Conservation (phyloP, 2,113 vertebrate genomes). For the Pseudorhombus dupliciocellatus region DNA sequence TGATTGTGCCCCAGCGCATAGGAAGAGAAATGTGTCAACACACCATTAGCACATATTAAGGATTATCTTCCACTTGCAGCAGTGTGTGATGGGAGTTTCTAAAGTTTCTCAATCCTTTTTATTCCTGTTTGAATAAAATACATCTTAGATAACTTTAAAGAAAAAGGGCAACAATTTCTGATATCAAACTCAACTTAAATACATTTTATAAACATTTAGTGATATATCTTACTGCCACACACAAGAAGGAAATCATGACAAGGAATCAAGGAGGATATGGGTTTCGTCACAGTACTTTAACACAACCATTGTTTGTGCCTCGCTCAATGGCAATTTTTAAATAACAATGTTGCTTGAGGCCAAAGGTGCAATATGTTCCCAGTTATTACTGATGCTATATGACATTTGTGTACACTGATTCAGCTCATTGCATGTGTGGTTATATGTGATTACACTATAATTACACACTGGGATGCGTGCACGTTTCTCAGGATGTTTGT, state of each 20-base stretch:
- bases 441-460: conserved; percentile 4
- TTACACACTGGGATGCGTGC: neutral
- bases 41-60: conserved; percentile 66
- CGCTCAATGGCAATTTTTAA: neutral
- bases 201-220: conserved; percentile 7
- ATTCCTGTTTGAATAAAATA: conserved; percentile 4
- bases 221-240: conserved; percentile 12
- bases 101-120: conserved; percentile 12
- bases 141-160: conserved; percentile 1
- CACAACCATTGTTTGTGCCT: neutral
- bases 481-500: conserved; percentile 10
- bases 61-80: conserved; percentile 35
- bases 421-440: conserved; percentile 7
- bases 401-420: conserved; percentile 16
- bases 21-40: conserved; percentile 57
- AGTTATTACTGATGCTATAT: conserved; percentile 22
- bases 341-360: conserved; percentile 17
- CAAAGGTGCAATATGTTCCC: conserved; percentile 14
- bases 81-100: conserved; percentile 4
- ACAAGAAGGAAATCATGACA: conserved; percentile 29
- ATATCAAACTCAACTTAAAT: neutral
- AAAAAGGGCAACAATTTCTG: neutral
- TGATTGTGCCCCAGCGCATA: conserved; percentile 64
- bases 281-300: conserved; percentile 11
- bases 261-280: neutral